These are phyloP conservation scores for Candoia aspera DNA, from an alignment of 2,113 vertebrate species.

Conservation along the genomic window DNA sequence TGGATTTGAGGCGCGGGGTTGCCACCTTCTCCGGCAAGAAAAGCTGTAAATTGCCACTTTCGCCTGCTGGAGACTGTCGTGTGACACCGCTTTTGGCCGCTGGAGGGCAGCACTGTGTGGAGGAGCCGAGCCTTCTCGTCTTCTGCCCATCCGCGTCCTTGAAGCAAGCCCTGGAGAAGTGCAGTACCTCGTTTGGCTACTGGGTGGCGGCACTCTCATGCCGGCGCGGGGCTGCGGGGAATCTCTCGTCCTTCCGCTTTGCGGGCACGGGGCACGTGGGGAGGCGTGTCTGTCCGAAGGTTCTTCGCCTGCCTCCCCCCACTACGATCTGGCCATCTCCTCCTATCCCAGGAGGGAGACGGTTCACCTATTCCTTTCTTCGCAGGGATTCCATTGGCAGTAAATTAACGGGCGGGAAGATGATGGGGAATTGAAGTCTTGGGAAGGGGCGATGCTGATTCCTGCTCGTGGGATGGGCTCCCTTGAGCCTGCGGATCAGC, in stretches of 20 bases:
- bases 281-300: background rate
- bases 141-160: background rate
- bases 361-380: background rate
- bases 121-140: background rate
- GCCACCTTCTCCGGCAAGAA: background rate
- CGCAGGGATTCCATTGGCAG: background rate
- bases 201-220: background rate
- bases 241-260: too few relatives aligned
- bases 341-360: background rate
- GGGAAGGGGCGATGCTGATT: background rate
- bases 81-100: background rate
- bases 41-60: background rate
- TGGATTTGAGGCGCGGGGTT: background rate
- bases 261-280: background rate
- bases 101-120: background rate
- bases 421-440: background rate
- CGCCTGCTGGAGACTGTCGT: background rate
- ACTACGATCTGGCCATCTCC: accelerated
- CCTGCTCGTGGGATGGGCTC: background rate
- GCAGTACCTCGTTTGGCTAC: constrained; percentile 15
- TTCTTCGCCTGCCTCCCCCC: background rate
- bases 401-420: background rate
- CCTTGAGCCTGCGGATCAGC: background rate
- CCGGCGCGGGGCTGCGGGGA: background rate
- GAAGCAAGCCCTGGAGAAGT: background rate